Base-by-base conservation (phyloP, 2,113 vertebrate genomes). In the Anolis sagrei region DNA sequence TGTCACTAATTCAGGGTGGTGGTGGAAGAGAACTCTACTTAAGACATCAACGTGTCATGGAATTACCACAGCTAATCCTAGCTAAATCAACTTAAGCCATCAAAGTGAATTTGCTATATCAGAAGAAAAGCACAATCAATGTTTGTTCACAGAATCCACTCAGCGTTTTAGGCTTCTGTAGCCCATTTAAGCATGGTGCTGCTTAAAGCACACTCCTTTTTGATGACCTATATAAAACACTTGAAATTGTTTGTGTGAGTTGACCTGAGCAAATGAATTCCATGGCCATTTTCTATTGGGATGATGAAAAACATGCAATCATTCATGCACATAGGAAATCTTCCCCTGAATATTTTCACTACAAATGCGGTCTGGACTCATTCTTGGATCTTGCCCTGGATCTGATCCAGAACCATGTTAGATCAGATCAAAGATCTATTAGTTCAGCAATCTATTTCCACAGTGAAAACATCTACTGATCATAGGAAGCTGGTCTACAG, bases 41-140 rank as follows among this genome's bases (percentile, higher is more conserved):
- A 81, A 81, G 78, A 36, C n/a, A 29, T 86, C 70, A 54, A 80
- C 75, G 72, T 86, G 78, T 81, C 78, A 75, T 32, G 66, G 78
- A 74, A 58, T 86, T 66, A 86, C 78, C 29, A 68, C 49, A 27
- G 39, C 27, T 86, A 86, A 86, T 81, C 77, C 84, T 62, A 66
- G 84, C 58, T 86, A 86, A 86, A 86, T 80, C 78, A 86, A 80
- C 84, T 74, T 86, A 80, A 74, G 69, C 69, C 78, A 86, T 86
- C 84, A 64, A 66, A 81, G 61, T 72, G 39, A 86, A 80, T 75
- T 51, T 86, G 70, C 70, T 75, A 25, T 66, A 86, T 81, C 78
- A 81, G 69, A 58, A 81, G 58, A 86, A 79, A 75, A 66, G 84
- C 39, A 66, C 69, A 86, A 81, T 66, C 70, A 81, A 23, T 19